Base-by-base conservation (phyloP, 2,888 invertebrate genomes). In the Cataglyphis rosenhaueri region DNA sequence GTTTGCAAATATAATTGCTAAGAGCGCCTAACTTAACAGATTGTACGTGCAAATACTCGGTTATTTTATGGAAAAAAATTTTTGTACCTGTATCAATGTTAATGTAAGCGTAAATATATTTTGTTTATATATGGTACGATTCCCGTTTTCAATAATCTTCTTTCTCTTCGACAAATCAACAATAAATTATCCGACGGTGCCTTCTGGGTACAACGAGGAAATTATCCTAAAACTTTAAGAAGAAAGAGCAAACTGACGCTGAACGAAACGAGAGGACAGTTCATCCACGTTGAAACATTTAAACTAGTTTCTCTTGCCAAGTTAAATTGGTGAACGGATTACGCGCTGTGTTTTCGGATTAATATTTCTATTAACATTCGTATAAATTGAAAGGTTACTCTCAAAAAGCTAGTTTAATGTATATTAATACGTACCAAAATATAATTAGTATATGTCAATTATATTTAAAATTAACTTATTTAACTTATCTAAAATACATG, bases 191-290 rank as follows among this genome's bases (percentile, higher is more conserved):
- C 21, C n/a, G 41, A 38, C n/a, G 55, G n/a, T 41, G 66, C 5
- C 10, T 55, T 64, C 25, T 9, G 8, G 62, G 9, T 55, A 52
- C 10, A 18, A 18, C 25, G 8, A 38, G 41, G 38, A 76, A 57
- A 76, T 68, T 57, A 41, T 68, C 32, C 25, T 66, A 66, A 76
- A 65, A 76, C 55, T 76, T 76, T 32, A 29, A 3, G 15, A 25
- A 52, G 35, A 64, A 64, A 21, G 12, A 38, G 25, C 25, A 38
- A 76, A 76, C 5, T 55, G 38, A 41, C n/a, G 68, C 66, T n/a
- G 10, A 66, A 68, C 5, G 55, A 66, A 68, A 55, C 41, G 68
- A 76, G n/a, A 38, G 29, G 38, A 66, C 65, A 41, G n/a, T 68
- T 76, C 15, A 12, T 62, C 5, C 38, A 52, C 29, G 21, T 8